Evolutionary conservation across 2,888 invertebrate species (phyloP).

Genomic region (Ypsolopha scabrella): DNA sequence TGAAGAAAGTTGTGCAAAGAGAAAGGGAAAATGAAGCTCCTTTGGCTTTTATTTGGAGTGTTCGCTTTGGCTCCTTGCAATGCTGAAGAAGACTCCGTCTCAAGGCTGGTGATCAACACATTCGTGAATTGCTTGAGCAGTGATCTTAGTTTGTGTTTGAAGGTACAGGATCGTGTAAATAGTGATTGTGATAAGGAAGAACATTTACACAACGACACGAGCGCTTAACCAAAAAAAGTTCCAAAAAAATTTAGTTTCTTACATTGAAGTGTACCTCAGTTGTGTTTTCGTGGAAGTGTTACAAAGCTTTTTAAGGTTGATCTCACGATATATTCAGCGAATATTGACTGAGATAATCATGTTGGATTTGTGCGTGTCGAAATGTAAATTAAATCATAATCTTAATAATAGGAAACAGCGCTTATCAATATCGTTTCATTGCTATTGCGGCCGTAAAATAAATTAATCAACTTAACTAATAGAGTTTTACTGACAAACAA

Average conservation of each 20-base stretch:
- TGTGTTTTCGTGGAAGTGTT: neutral
- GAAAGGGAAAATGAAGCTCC: constrained; percentile 42
- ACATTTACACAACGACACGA: neutral
- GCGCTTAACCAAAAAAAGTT: too few relatives aligned
- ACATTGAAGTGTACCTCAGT: neutral
- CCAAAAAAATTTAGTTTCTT: too few relatives aligned
- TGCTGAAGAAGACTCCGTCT: constrained; percentile 46
- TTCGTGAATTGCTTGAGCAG: constrained; percentile 54
- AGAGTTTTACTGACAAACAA: too few relatives aligned
- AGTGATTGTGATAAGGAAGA: constrained; percentile 11
- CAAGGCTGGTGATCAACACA: constrained; percentile 35
- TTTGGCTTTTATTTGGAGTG: constrained; percentile 41
- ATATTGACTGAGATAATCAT: too few relatives aligned
- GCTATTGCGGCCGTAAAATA: too few relatives aligned
- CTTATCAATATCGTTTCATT: too few relatives aligned
- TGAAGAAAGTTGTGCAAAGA: constrained; percentile 25
- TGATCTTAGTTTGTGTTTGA: constrained; percentile 52
- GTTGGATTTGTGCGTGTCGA: too few relatives aligned
- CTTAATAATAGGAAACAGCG: too few relatives aligned
- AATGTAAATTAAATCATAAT: too few relatives aligned
- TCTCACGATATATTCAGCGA: too few relatives aligned
- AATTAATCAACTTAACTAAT: too few relatives aligned
- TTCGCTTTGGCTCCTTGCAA: constrained; percentile 34
- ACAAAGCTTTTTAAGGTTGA: too few relatives aligned
- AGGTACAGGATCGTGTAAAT: constrained; percentile 34